A percentile compares a stretch with the other conserved stretches of the same genome.
phyloP scores from a whole-genome alignment of 2,113 vertebrate genomes.

The Propithecus coquereli region DNA sequence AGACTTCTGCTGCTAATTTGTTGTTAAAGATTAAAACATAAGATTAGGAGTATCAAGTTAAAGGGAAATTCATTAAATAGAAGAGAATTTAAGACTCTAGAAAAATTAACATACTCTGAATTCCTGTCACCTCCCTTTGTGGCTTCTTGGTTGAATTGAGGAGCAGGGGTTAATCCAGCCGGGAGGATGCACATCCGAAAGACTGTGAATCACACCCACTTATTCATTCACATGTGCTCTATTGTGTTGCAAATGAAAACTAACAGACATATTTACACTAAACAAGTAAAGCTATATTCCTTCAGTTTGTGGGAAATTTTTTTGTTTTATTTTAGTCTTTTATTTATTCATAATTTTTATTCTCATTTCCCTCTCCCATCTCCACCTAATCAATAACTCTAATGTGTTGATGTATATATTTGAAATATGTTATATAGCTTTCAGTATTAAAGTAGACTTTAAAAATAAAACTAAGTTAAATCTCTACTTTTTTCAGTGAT shows the following conservation, averaged over 20 bases:
- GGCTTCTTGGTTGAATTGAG: background rate
- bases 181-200: rapidly evolving
- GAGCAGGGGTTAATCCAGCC: background rate
- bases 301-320: background rate
- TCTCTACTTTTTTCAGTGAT: background rate
- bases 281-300: background rate
- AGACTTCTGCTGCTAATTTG: background rate
- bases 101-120: background rate
- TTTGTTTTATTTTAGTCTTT: background rate
- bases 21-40: background rate
- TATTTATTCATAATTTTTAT: background rate
- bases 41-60: too few relatives aligned
- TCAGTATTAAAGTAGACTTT: background rate
- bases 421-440: conserved; percentile 10
- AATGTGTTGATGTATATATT: background rate
- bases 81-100: background rate
- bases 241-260: background rate
- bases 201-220: background rate
- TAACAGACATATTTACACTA: background rate
- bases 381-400: background rate
- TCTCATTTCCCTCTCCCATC: background rate
- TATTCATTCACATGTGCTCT: background rate
- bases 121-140: background rate
- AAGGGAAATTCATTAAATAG: background rate
- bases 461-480: background rate